phyloP scores from a whole-genome alignment of 2,888 invertebrate species.

The Deroplatys truncata region DNA sequence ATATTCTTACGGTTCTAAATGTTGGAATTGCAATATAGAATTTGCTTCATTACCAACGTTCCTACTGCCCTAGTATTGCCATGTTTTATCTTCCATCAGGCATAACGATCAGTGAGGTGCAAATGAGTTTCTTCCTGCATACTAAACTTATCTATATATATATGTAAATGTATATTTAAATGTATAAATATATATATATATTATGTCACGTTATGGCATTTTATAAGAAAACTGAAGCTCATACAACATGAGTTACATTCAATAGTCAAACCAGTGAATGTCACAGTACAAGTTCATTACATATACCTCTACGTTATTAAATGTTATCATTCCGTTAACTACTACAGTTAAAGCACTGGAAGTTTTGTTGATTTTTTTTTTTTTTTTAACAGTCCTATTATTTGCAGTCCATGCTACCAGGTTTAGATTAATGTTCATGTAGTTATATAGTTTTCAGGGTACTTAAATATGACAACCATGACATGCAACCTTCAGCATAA shows the following conservation, averaged over 20 bases:
- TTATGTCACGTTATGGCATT: background rate
- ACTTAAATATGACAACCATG: background rate
- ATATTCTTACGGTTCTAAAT: background rate
- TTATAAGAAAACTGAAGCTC: background rate
- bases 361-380: background rate
- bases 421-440: background rate
- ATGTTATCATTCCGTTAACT: conserved; percentile 8
- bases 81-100: background rate
- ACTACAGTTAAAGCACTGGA: background rate
- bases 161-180: background rate
- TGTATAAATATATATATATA: background rate
- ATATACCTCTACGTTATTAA: conserved; percentile 3
- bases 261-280: background rate
- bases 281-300: background rate
- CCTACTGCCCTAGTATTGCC: conserved; percentile 4
- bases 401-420: background rate
- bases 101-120: background rate
- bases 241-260: background rate
- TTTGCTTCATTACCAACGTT: background rate
- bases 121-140: background rate
- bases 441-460: background rate
- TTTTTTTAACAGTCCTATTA: background rate
- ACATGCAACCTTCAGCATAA: background rate
- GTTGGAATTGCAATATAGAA: conserved; percentile 3
- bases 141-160: background rate